Base-by-base conservation (phyloP, 2,797 vertebrate species). In the Coregonus suidteri region DNA sequence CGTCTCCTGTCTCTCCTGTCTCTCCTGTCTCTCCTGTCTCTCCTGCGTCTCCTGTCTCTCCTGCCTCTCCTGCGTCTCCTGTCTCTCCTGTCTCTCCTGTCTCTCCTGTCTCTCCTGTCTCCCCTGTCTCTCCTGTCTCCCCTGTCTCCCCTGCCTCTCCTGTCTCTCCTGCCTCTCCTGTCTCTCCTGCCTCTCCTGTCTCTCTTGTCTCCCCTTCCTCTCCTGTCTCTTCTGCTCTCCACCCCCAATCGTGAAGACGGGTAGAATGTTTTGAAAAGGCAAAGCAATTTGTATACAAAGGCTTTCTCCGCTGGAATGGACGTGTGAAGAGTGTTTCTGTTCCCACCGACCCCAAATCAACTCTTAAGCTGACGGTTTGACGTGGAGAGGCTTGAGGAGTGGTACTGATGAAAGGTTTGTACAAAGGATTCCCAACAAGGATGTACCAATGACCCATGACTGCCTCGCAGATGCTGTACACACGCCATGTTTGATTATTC, bases 171-270 rank as follows among this genome's bases (percentile, higher is more conserved):
- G 25, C 1, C 25, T 25, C 25, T 25, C 25, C 25, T 25, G 25
- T 25, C 25, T 25, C 25, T 25, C 25, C 25, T 25, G 25, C 1
- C 25, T 25, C 25, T 25, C 25, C 25, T 25, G 25, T 25, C 0
- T 25, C 25, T 25, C 89, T 91, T 92, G 89, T 91, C 89, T 90
- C 91, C 87, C 89, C 91, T 85, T 91, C 90, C 91, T 90, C 81
- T 82, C 64, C 80, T 59, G 62, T 25, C 71, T 74, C 70, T 74
- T 72, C 81, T 87, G 9, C 77, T 82, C 77, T 34, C 81, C 76
- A 15, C 74, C 81, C 84, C 86, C 84, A 4, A 87, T 82, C 84
- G 76, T 79, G 64, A 83, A 78, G 71, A 77, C 86, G 59, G 84
- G 81, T 75, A 20, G 37, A 86, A 81, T 91, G 81, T 90, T 84